Conservation (phyloP, 2,888 invertebrate genomes). For the Lymantria monacha region DNA sequence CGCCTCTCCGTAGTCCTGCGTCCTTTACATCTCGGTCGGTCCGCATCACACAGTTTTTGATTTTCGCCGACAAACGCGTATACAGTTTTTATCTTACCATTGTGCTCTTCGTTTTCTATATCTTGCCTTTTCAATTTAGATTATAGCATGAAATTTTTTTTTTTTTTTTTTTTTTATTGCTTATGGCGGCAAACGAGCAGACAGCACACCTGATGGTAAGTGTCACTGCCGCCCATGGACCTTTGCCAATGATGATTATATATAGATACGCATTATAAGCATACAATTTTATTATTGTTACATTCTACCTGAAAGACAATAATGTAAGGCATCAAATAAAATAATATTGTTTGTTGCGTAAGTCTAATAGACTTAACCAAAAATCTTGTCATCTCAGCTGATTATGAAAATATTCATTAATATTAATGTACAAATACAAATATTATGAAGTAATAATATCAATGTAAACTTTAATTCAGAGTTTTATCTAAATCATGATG, state of each 20-base stretch:
- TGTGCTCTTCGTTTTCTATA: conserved; percentile 41
- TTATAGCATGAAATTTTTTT: conserved; percentile 41
- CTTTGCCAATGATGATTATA: too few relatives aligned
- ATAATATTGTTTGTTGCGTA: neutral
- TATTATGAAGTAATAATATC: too few relatives aligned
- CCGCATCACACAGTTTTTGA: conserved; percentile 61
- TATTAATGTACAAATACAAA: too few relatives aligned
- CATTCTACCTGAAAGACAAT: neutral
- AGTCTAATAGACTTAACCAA: too few relatives aligned
- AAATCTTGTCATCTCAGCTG: too few relatives aligned
- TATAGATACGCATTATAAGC: conserved; percentile 23
- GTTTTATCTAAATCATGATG: too few relatives aligned
- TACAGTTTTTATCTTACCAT: conserved; percentile 53
- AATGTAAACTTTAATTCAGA: too few relatives aligned
- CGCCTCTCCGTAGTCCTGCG: conserved; percentile 47
- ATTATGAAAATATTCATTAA: too few relatives aligned
- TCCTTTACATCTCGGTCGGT: conserved; percentile 47
- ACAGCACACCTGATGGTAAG: too few relatives aligned
- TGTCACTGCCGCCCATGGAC: too few relatives aligned
- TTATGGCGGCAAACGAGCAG: too few relatives aligned
- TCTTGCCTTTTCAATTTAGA: conserved; percentile 34
- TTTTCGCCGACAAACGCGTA: conserved; percentile 64
- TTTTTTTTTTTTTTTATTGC: too few relatives aligned
- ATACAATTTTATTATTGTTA: neutral
- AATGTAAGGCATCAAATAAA: neutral